Evolutionary conservation across 2,888 invertebrate genomes (phyloP).

Genomic region (Azorinus chamasolen): DNA sequence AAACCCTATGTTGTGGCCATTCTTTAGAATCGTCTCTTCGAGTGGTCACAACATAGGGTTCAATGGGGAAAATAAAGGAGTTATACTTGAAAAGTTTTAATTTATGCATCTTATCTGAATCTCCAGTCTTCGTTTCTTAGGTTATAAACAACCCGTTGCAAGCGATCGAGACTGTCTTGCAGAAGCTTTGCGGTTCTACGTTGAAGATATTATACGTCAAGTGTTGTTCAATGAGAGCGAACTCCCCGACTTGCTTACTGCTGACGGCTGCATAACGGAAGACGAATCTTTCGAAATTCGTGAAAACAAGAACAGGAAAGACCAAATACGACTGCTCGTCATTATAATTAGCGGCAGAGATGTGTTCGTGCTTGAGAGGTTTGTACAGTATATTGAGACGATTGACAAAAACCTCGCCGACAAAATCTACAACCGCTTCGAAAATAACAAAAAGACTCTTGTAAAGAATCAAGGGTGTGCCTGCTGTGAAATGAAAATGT

Average conservation of each 20-base stretch:
- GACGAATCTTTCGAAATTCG: neutral
- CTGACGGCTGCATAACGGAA: conserved; percentile 1
- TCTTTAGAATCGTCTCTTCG: too few species aligned
- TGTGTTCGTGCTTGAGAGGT: neutral
- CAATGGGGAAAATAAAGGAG: too few species aligned
- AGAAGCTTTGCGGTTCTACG: neutral
- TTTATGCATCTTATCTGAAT: too few species aligned
- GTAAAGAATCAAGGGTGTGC: neutral
- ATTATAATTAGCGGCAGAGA: neutral
- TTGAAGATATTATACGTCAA: neutral
- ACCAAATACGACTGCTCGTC: neutral
- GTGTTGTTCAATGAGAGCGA: neutral
- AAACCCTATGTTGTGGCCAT: too few species aligned
- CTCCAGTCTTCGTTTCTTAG: too few species aligned
- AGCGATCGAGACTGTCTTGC: neutral
- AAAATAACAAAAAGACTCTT: neutral
- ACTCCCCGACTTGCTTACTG: neutral
- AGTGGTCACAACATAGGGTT: too few species aligned
- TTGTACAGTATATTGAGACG: neutral
- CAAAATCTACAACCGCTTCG: neutral
- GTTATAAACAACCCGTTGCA: too few species aligned
- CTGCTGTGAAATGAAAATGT: neutral
- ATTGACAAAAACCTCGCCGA: neutral
- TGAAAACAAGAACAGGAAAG: neutral
- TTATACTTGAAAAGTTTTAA: too few species aligned